Percentiles rank a stretch among this genome's conserved stretches.
These are phyloP conservation scores for Tachycineta bicolor DNA, from an alignment of 2,113 vertebrate genomes.

Conservation along the genomic window DNA sequence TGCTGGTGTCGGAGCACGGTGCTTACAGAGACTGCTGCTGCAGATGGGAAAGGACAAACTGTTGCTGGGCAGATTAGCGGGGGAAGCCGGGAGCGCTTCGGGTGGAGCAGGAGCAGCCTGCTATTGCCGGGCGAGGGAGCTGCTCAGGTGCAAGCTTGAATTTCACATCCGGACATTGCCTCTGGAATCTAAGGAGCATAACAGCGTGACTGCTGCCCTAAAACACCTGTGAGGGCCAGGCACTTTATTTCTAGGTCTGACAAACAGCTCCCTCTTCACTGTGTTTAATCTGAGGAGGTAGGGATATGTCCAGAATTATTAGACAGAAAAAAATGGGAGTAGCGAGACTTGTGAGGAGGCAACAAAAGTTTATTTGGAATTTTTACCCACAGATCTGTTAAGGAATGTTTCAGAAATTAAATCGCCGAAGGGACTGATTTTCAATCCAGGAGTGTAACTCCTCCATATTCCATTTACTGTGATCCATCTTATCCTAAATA, in stretches of 20 bases:
- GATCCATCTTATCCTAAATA: background rate
- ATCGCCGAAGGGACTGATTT: background rate
- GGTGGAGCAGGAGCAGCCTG: background rate
- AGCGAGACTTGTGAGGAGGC: background rate
- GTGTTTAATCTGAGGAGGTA: background rate
- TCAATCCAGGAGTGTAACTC: background rate
- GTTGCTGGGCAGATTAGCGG: slow-evolving; percentile 34
- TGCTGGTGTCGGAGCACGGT: slow-evolving; percentile 26
- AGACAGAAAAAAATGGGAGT: background rate
- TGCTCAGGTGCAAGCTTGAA: background rate
- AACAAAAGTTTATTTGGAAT: background rate
- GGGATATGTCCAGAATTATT: background rate
- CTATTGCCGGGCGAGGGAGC: slow-evolving; percentile 20
- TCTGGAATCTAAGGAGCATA: background rate
- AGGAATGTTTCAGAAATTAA: background rate
- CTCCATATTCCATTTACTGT: background rate
- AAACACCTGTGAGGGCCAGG: background rate
- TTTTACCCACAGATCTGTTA: background rate
- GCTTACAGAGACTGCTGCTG: slow-evolving; percentile 4
- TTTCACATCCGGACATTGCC: background rate
- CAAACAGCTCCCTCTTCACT: background rate
- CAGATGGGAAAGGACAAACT: slow-evolving; percentile 9
- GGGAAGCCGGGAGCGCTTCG: background rate
- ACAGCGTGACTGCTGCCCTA: background rate
- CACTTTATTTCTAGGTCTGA: background rate